phyloP scores from a whole-genome alignment of 2,888 invertebrate species.

The Eurois occulta region DNA sequence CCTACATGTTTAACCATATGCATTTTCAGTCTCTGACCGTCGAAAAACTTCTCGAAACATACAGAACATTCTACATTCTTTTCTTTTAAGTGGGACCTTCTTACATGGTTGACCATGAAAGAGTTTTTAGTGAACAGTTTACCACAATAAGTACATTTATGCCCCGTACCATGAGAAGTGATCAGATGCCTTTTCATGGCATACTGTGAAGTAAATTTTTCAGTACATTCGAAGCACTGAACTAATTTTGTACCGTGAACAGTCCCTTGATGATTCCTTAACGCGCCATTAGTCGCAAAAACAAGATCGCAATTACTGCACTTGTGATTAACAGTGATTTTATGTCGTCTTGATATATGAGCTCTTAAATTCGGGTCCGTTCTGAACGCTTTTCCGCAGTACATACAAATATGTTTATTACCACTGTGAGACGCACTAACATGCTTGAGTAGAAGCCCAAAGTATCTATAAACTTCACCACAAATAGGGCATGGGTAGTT shows the following conservation, averaged over 20 bases:
- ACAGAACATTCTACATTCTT: conserved; percentile 81
- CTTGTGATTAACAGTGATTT: conserved; percentile 68
- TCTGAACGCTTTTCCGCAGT: conserved; percentile 80
- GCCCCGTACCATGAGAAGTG: conserved; percentile 76
- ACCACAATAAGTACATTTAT: conserved; percentile 80
- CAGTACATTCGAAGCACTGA: conserved; percentile 78
- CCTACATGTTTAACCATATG: conserved; percentile 89
- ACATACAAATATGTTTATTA: conserved; percentile 80
- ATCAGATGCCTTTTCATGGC: conserved; percentile 79
- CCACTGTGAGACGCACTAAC: conserved; percentile 78
- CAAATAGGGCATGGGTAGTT: conserved; percentile 81
- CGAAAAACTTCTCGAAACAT: conserved; percentile 81
- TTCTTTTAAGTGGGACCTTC: conserved; percentile 82
- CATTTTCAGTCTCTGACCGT: conserved; percentile 77
- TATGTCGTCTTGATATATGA: conserved; percentile 77
- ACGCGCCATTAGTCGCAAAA: conserved; percentile 72
- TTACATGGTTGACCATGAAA: conserved; percentile 80
- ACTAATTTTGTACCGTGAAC: conserved; percentile 76
- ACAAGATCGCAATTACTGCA: conserved; percentile 75
- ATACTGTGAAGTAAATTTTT: conserved; percentile 80
- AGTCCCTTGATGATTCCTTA: conserved; percentile 77
- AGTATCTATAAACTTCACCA: conserved; percentile 76
- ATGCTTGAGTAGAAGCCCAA: conserved; percentile 78
- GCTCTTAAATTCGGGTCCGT: conserved; percentile 80
- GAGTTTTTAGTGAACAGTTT: conserved; percentile 81